Evolutionary conservation across 2,888 invertebrate genomes (phyloP), one percentile per base, ranked within the genome.

Genomic region (Cephus runcator): DNA sequence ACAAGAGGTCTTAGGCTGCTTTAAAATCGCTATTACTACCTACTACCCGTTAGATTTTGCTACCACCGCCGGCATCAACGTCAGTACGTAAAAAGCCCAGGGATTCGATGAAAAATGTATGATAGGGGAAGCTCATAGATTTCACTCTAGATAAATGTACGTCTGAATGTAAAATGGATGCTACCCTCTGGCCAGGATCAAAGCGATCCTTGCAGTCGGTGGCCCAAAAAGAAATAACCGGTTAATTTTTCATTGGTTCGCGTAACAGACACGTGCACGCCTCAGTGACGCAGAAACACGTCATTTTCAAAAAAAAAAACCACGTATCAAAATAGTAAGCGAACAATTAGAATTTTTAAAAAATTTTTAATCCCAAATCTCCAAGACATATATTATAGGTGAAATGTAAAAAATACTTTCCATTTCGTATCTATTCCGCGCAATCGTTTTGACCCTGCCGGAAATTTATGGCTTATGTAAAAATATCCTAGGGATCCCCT

Each of bases 111-210:
- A 34, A 71, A 71, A 71, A 71, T 71, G 12, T 71, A 71, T 71
- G 31, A 71, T 80, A 75, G 77, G 33, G 12, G 73, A 76, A 71
- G 75, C 76, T 77, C 76, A 30, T 12, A 40, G 76, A 73, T n/a
- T 75, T n/a, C 71, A 73, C 69, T 73, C 69, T 56, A 76, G 76
- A 76, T 75, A 77, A 71, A 76, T 56, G 40, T 12, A 73, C 69
- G 75, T 71, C 71, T 71, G 71, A 33, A 71, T 71, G 12, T 71
- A 71, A 71, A 71, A 71, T 71, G 31, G 71, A 71, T 71, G 71
- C 11, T 34, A 0, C 71, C 31, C 71, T 34, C 71, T 15, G 31
- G 33, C 33, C 71, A 71, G 71, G 71, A 71, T 71, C 71, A 71
- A 71, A 71, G 71, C 71, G 71, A 71, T 71, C 71, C 71, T 31